A percentile compares a stretch with the other conserved stretches of the same genome.
These are phyloP conservation scores for Yponomeuta sedellus DNA, from an alignment of 2,888 invertebrate genomes.

Conservation along the genomic window DNA sequence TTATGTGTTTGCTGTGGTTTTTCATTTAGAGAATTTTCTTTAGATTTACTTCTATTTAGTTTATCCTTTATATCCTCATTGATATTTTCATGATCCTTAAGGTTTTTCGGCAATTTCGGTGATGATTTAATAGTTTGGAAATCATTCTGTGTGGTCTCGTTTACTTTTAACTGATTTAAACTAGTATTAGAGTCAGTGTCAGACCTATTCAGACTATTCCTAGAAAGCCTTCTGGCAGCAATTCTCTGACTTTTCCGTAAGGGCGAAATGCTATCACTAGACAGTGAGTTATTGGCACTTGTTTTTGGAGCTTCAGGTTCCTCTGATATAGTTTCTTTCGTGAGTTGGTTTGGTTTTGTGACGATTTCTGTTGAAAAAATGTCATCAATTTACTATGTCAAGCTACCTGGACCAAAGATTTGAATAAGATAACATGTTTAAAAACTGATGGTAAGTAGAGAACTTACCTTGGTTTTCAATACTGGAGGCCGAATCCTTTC, in stretches of 20 bases:
- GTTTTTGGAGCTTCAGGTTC: constrained; percentile 36
- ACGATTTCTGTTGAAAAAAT: constrained; percentile 24
- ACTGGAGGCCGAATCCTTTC: constrained; percentile 56
- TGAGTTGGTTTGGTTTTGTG: constrained; percentile 26
- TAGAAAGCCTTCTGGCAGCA: constrained; percentile 6
- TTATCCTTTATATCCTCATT: constrained; percentile 16
- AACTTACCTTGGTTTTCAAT: constrained; percentile 51
- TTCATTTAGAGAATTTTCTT: constrained; percentile 20
- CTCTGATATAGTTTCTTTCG: constrained; percentile 41
- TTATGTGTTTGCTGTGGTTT: neutral
- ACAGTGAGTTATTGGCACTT: neutral
- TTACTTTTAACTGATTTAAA: neutral
- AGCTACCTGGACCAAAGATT: neutral
- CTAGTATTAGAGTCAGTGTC: neutral
- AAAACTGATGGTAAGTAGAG: neutral
- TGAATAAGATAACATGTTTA: neutral
- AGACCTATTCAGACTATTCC: constrained; percentile 7
- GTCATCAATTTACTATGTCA: neutral
- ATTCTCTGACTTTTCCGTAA: constrained; percentile 17
- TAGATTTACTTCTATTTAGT: constrained; percentile 1
- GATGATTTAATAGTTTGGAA: neutral
- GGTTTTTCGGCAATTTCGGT: constrained; percentile 17
- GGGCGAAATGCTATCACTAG: constrained; percentile 10
- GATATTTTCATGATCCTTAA: constrained; percentile 20
- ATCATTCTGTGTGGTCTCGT: constrained; percentile 15